phyloP scores from a whole-genome alignment of 2,797 vertebrate species.

The Eutrigla gurnardus region DNA sequence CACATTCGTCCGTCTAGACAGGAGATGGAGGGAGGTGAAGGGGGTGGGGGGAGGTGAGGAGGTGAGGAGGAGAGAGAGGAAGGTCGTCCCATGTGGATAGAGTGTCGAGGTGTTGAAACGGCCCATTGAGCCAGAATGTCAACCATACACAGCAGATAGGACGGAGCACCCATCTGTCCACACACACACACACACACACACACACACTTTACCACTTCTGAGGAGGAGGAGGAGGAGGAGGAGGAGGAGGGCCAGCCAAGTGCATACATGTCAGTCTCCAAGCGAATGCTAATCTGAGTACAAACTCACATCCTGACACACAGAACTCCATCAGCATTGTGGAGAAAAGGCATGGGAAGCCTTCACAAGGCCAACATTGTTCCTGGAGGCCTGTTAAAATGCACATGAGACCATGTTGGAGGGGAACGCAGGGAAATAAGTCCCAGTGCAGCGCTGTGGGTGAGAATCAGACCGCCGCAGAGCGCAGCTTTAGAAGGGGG shows the following conservation, averaged over 20 bases:
- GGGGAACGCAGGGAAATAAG: not conserved
- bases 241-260: constrained; percentile 11
- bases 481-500: constrained; percentile 41
- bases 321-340: constrained; percentile 56
- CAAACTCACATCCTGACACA: constrained; percentile 58
- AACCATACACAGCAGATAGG: constrained; percentile 67
- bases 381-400: constrained; percentile 68
- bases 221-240: too few relatives aligned
- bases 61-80: constrained; percentile 4
- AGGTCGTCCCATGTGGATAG: constrained; percentile 59
- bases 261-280: constrained; percentile 7
- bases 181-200: constrained; percentile 46
- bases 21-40: constrained; percentile 7
- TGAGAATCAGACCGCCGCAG: constrained; percentile 47
- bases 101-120: constrained; percentile 80
- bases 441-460: constrained; percentile 43
- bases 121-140: constrained; percentile 76
- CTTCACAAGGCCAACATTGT: constrained; percentile 82
- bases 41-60: constrained; percentile 15
- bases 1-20: constrained; percentile 45
- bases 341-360: constrained; percentile 73
- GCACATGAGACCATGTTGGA: constrained; percentile 64
- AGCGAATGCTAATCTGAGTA: constrained; percentile 13
- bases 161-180: constrained; percentile 67
- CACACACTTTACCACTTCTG: constrained; percentile 30